These are phyloP conservation scores for Cryptosula pallasiana DNA, from an alignment of 2,888 invertebrate genomes.

Conservation along the genomic window DNA sequence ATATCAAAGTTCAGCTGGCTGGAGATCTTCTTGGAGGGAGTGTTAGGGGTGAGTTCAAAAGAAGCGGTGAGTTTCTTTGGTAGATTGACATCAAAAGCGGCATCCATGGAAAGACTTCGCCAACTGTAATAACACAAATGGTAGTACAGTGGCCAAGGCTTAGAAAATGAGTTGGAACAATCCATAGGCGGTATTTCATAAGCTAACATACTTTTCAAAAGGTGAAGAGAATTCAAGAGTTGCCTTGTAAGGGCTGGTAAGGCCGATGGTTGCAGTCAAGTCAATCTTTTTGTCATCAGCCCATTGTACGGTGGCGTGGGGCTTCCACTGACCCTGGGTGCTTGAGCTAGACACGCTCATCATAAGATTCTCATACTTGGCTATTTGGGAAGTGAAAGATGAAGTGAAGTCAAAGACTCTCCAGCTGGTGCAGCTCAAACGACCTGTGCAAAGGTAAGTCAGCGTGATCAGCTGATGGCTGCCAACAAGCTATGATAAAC, in stretches of 20 bases:
- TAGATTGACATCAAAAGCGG: neutral
- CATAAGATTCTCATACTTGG: neutral
- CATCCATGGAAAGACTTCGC: neutral
- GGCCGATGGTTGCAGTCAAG: constrained; percentile 12
- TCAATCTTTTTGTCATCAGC: constrained; percentile 30
- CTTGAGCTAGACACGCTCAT: neutral
- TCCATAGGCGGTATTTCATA: no score
- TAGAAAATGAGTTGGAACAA: no score
- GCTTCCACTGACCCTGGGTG: neutral
- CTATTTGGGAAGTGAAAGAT: neutral
- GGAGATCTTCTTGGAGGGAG: neutral
- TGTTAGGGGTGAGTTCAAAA: constrained; percentile 13
- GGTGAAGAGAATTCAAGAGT: constrained; percentile 11
- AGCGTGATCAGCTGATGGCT: no score
- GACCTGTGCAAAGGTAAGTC: no score
- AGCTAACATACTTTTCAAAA: constrained; percentile 6
- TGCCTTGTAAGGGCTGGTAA: neutral
- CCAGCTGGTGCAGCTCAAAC: neutral
- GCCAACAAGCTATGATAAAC: no score
- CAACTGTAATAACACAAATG: neutral
- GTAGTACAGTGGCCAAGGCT: neutral
- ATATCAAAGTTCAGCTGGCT: neutral
- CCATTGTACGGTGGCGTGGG: constrained; percentile 27
- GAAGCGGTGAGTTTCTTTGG: neutral
- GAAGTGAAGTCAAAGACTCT: neutral